phyloP scores from a whole-genome alignment of 2,888 invertebrate genomes.

The Macrophya alboannulata region DNA sequence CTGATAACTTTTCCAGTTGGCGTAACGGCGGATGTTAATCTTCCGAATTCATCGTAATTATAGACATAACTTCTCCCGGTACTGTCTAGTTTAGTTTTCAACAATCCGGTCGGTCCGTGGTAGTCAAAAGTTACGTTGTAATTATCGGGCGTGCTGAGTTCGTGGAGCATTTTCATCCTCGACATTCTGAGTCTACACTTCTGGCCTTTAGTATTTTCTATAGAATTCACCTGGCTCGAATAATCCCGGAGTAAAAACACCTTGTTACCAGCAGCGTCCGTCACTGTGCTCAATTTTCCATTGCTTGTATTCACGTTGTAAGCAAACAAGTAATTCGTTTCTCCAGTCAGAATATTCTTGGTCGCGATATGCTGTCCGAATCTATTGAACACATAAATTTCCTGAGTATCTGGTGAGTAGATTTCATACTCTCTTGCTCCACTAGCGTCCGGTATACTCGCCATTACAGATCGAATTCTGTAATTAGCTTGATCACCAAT shows the following conservation, averaged over 20 bases:
- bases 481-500: slow-evolving; percentile 98
- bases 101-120: slow-evolving; percentile 93
- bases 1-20: slow-evolving; percentile 97
- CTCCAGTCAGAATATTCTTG: slow-evolving; percentile 96
- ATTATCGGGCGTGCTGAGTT: slow-evolving; percentile 95
- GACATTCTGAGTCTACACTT: slow-evolving; percentile 96
- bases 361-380: slow-evolving; percentile 98
- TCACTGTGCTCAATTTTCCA: slow-evolving; percentile 96
- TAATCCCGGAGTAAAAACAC: slow-evolving; percentile 92
- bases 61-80: slow-evolving; percentile 96
- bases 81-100: slow-evolving; percentile 94
- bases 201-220: slow-evolving; percentile 96
- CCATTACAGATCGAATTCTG: slow-evolving; percentile 93
- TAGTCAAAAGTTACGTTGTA: slow-evolving; percentile 97
- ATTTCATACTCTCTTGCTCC: slow-evolving; percentile 95
- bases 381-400: slow-evolving; percentile 95
- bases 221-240: slow-evolving; percentile 94
- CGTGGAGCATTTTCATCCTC: slow-evolving; percentile 95
- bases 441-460: slow-evolving; percentile 93
- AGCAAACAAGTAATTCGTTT: slow-evolving; percentile 95
- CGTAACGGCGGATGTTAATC: slow-evolving; percentile 94
- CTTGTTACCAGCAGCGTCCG: slow-evolving; percentile 95
- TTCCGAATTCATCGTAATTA: slow-evolving; percentile 97
- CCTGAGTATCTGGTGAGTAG: slow-evolving; percentile 96
- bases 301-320: slow-evolving; percentile 98